Conservation (phyloP, 1,140 invertebrate genomes). For the Limonius californicus region DNA sequence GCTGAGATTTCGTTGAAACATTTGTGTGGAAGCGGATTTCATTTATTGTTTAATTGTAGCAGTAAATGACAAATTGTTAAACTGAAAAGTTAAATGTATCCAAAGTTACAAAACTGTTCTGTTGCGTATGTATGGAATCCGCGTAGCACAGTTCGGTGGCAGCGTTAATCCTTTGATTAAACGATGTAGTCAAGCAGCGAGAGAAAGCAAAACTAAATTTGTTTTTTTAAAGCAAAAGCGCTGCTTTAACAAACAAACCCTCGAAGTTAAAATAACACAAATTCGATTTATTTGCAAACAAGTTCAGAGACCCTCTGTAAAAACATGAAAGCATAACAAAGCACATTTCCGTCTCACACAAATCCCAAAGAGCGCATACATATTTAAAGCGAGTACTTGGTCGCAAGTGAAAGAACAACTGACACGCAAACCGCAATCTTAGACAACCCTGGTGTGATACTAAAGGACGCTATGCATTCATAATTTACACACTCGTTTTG, state of each 20-base stretch:
- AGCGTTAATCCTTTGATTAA: not conserved
- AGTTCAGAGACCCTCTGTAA: constrained; percentile 18
- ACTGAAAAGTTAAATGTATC: no score
- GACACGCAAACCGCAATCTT: not conserved
- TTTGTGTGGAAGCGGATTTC: no score
- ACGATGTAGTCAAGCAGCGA: not conserved
- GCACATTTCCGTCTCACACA: constrained; percentile 4
- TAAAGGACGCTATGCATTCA: not conserved
- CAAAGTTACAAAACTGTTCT: not conserved
- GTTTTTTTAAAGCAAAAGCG: not conserved
- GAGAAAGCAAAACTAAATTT: not conserved
- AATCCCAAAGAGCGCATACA: constrained; percentile 21
- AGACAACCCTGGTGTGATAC: not conserved
- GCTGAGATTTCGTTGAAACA: no score
- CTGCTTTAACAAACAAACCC: not conserved
- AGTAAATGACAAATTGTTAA: no score
- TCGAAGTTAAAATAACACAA: constrained; percentile 21
- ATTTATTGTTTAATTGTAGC: no score
- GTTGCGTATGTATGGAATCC: not conserved
- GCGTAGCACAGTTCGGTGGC: not conserved
- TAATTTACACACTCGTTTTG: not conserved
- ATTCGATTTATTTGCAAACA: constrained; percentile 24
- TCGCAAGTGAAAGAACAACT: constrained; percentile 3
- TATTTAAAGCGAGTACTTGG: constrained; percentile 16
- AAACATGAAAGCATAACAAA: constrained; percentile 16